Conservation (phyloP, 2,113 vertebrate species). For the Halcyon senegalensis region DNA sequence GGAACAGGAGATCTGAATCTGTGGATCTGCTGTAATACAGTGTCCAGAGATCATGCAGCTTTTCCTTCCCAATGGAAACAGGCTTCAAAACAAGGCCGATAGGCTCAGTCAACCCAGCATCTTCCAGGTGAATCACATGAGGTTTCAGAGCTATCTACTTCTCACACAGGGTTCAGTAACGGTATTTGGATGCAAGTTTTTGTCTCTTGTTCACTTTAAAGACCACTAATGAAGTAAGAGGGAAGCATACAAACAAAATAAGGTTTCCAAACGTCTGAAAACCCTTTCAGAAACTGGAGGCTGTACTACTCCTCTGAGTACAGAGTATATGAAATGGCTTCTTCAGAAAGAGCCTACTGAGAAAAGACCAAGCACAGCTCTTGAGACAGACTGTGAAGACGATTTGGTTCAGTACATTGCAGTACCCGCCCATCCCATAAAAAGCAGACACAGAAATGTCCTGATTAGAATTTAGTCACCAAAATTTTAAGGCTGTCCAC, state of each 20-base stretch:
- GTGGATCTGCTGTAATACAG: neutral
- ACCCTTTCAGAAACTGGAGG: neutral
- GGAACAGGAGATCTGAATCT: neutral
- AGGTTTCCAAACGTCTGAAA: neutral
- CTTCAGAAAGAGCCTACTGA: neutral
- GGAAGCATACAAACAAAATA: neutral
- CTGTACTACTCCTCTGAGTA: rapidly evolving
- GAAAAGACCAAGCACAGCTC: neutral
- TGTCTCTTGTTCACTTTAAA: neutral
- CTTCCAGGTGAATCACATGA: neutral
- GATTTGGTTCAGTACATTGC: neutral
- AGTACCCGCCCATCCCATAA: neutral
- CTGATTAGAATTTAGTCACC: neutral
- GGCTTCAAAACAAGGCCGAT: neutral
- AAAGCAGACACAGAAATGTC: rapidly evolving
- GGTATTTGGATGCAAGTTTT: neutral
- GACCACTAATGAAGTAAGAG: neutral
- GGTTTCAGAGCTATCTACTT: neutral
- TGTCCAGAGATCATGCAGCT: neutral
- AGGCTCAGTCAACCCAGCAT: neutral
- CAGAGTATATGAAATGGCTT: neutral
- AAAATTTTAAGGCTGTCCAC: neutral
- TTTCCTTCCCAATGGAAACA: neutral
- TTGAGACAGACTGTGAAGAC: rapidly evolving
- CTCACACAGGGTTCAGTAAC: neutral